Evolutionary conservation across 2,113 vertebrate species (phyloP).

Genomic region (Ptyas mucosa): DNA sequence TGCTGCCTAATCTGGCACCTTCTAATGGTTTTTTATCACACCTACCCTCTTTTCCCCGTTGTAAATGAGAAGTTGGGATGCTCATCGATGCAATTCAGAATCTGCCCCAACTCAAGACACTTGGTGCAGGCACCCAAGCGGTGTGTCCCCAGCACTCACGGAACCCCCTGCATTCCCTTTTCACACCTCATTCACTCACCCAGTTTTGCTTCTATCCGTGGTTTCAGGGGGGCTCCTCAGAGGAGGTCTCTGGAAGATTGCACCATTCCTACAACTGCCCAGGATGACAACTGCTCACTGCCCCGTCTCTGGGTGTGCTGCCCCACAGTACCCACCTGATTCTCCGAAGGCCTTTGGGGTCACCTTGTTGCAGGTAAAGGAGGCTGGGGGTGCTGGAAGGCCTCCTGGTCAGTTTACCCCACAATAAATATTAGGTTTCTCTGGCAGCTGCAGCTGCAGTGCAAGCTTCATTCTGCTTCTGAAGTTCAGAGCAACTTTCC

Average conservation of each 20-base stretch:
- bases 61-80: background rate
- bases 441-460: background rate
- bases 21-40: background rate
- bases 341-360: accelerated
- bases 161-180: accelerated
- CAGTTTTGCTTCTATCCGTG: background rate
- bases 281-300: background rate
- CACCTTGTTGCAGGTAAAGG: background rate
- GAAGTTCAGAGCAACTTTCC: background rate
- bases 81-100: background rate
- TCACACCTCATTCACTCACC: background rate
- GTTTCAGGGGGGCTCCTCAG: background rate
- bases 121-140: background rate
- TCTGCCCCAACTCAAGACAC: background rate
- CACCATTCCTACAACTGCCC: background rate
- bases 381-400: accelerated
- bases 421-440: accelerated
- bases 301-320: background rate
- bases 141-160: background rate
- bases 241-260: background rate
- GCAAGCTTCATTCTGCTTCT: accelerated
- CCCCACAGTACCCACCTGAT: accelerated
- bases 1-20: background rate
- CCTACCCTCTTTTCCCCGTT: no score
- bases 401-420: background rate